Conservation (phyloP, 2,888 invertebrate genomes). For the Sesia bembeciformis region DNA sequence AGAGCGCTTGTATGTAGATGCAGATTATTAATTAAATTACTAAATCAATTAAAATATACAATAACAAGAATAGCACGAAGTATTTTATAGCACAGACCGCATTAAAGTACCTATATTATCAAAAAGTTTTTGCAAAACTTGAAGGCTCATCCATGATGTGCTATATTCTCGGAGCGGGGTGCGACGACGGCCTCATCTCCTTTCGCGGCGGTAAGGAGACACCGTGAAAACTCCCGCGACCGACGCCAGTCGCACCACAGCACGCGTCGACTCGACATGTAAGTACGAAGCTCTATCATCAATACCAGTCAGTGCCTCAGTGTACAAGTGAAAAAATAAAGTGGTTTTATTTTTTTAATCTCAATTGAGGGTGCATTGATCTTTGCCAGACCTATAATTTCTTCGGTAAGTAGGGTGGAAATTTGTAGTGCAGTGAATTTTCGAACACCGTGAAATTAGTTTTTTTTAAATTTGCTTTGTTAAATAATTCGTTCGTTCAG, state of each 20-base stretch:
- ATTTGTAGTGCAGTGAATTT: constrained; percentile 32
- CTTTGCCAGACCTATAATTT: constrained; percentile 20
- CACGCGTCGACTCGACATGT: constrained; percentile 74
- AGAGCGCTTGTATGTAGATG: no score
- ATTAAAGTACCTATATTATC: no score
- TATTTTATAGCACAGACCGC: no score
- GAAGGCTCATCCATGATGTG: constrained; percentile 4
- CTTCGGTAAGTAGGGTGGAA: constrained; percentile 46
- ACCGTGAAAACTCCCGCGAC: constrained; percentile 44
- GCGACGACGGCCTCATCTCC: constrained; percentile 46
- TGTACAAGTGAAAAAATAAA: constrained; percentile 40
- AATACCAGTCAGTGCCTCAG: constrained; percentile 35
- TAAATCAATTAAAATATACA: no score
- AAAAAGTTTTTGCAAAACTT: no score
- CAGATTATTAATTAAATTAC: no score
- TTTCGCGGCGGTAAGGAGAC: constrained; percentile 72
- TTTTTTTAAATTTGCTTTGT: no score
- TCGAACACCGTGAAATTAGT: background rate
- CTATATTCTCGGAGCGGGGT: constrained; percentile 51
- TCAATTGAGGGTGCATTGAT: constrained; percentile 40
- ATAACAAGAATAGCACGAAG: no score
- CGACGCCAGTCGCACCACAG: constrained; percentile 70
- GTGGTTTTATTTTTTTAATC: constrained; percentile 32
- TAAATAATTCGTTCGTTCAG: no score
- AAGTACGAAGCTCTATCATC: constrained; percentile 47